These are phyloP conservation scores for Actinostola sp. DNA, from an alignment of 92 coral and sea anemone species.

Conservation along the genomic window DNA sequence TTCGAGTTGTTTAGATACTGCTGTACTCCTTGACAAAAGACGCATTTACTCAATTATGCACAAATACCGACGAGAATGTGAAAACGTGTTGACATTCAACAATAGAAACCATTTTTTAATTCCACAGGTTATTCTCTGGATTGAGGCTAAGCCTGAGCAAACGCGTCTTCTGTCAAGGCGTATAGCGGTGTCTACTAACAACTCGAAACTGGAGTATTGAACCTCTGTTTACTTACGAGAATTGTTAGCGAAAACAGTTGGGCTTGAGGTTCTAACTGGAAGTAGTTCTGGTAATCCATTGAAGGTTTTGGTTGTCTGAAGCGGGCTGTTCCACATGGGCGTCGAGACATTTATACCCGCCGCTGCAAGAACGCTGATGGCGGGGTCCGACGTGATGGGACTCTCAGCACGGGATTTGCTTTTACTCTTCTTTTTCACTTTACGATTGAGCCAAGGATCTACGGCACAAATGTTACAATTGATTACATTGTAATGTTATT, in stretches of 20 bases:
- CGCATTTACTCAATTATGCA: too few relatives aligned
- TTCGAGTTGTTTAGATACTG: too few relatives aligned
- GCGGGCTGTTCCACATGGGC: slow-evolving; percentile 72
- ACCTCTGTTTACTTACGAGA: slow-evolving; percentile 15
- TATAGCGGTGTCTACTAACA: too few relatives aligned
- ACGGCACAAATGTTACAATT: background rate
- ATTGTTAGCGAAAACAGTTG: slow-evolving; percentile 1
- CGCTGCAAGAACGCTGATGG: slow-evolving; percentile 84
- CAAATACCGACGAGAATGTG: too few relatives aligned
- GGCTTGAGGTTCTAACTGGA: slow-evolving; percentile 12
- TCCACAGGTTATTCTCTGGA: too few relatives aligned
- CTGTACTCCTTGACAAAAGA: too few relatives aligned
- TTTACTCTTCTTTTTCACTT: slow-evolving; percentile 72
- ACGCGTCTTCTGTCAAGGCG: too few relatives aligned
- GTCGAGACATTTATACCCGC: slow-evolving; percentile 85
- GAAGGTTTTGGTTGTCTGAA: slow-evolving; percentile 12
- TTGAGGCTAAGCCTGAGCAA: too few relatives aligned
- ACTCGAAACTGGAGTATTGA: too few relatives aligned
- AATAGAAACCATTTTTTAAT: too few relatives aligned
- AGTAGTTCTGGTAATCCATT: slow-evolving; percentile 28
- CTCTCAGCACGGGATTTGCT: slow-evolving; percentile 58
- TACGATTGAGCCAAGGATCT: slow-evolving; percentile 92
- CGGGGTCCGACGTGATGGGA: slow-evolving; percentile 56
- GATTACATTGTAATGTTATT: background rate
- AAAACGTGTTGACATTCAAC: too few relatives aligned